Conservation (phyloP, 2,797 vertebrate genomes). For the Oreochromis mossambicus region DNA sequence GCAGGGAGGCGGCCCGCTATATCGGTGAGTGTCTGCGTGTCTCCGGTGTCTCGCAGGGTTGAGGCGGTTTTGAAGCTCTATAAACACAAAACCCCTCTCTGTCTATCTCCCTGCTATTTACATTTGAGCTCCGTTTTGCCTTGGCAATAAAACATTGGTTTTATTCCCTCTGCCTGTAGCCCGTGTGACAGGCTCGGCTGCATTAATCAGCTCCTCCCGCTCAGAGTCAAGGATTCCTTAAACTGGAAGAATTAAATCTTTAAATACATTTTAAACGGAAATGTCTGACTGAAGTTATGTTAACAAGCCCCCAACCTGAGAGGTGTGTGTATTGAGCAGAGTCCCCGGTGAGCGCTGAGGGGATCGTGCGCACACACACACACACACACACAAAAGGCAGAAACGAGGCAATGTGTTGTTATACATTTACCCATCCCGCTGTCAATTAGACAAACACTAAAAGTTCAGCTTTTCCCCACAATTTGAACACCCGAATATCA, state of each 20-base stretch:
- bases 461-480: constrained; percentile 20
- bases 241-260: constrained; percentile 72
- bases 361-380: not conserved
- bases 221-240: constrained; percentile 34
- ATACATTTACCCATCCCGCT: constrained; percentile 45
- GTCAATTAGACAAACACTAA: constrained; percentile 59
- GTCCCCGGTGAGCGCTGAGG: constrained; percentile 50
- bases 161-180: constrained; percentile 60
- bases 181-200: constrained; percentile 64
- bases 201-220: constrained; percentile 64
- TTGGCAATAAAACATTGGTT: constrained; percentile 71
- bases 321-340: not conserved
- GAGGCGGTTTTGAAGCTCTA: constrained; percentile 70
- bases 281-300: constrained; percentile 67
- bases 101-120: constrained; percentile 75
- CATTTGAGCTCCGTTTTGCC: constrained; percentile 78
- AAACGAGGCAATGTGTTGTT: constrained; percentile 41
- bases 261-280: constrained; percentile 71
- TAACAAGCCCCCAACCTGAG: constrained; percentile 60
- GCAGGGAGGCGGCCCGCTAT: constrained; percentile 62
- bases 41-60: constrained; percentile 73
- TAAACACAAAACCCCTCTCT: constrained; percentile 61
- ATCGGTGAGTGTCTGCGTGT: constrained; percentile 66
- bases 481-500: constrained; percentile 20
- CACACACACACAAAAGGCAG: constrained; percentile 27